A percentile compares a stretch with the other conserved stretches of the same genome.
These are phyloP conservation scores for Dolichallabes microphthalmus DNA, from an alignment of 2,113 vertebrate species.

Conservation along the genomic window DNA sequence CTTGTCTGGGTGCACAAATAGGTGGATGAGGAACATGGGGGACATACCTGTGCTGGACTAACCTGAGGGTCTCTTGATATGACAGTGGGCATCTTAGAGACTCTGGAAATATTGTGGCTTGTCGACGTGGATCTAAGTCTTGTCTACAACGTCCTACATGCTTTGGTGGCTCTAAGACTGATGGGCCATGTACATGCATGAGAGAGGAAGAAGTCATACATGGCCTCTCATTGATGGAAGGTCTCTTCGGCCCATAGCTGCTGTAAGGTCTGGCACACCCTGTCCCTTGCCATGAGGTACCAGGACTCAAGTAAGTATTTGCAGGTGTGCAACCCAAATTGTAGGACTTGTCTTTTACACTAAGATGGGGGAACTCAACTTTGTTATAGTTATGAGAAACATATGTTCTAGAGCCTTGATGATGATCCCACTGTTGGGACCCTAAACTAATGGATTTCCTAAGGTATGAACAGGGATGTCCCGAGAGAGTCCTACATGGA, in stretches of 20 bases:
- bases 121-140: conserved; percentile 68
- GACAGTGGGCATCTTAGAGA: conserved; percentile 66
- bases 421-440: conserved; percentile 72
- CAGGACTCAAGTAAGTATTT: conserved; percentile 59
- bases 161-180: conserved; percentile 59
- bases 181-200: conserved; percentile 26
- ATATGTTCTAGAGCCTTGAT: conserved; percentile 68
- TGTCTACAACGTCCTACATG: conserved; percentile 53
- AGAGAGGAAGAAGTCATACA: conserved; percentile 65
- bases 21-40: conserved; percentile 58
- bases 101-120: conserved; percentile 68
- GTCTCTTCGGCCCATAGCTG: conserved; percentile 63
- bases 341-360: conserved; percentile 66
- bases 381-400: conserved; percentile 71
- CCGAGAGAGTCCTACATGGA: conserved; percentile 66
- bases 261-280: conserved; percentile 59
- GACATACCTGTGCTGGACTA: conserved; percentile 65
- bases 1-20: conserved; percentile 59
- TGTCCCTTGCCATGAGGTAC: conserved; percentile 66
- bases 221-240: conserved; percentile 58
- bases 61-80: conserved; percentile 64
- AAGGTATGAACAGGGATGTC: conserved; percentile 64
- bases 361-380: conserved; percentile 66
- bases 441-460: conserved; percentile 76
- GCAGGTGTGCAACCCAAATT: conserved; percentile 65